phyloP scores from a whole-genome alignment of 2,113 vertebrate genomes.

The Oreochromis aureus region DNA sequence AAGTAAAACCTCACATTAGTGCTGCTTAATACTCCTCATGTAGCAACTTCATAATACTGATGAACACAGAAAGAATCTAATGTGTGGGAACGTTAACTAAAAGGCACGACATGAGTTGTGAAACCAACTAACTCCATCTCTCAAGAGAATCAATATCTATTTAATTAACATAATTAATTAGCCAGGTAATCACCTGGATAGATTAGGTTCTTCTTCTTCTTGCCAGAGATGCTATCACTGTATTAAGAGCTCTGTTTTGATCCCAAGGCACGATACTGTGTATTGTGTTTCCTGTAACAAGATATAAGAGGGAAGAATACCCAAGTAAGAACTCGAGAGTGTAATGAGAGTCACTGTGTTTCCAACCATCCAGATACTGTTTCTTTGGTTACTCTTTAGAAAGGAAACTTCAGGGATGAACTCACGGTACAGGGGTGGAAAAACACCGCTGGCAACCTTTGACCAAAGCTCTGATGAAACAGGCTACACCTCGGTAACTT shows the following conservation, averaged over 20 bases:
- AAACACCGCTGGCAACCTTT: neutral
- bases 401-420: neutral
- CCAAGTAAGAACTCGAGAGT: slow-evolving; percentile 36
- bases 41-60: neutral
- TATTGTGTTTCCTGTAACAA: slow-evolving; percentile 42
- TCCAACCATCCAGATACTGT: neutral
- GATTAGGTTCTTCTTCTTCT: slow-evolving; percentile 14
- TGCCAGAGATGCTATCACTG: neutral
- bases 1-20: neutral
- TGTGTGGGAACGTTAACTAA: neutral
- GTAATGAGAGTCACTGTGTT: slow-evolving; percentile 38
- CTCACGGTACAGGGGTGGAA: neutral
- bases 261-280: neutral
- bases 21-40: neutral
- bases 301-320: neutral
- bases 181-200: neutral
- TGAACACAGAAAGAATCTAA: accelerated
- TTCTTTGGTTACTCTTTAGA: neutral
- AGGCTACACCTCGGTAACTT: neutral
- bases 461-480: neutral
- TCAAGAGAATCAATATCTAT: slow-evolving; percentile 12
- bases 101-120: neutral
- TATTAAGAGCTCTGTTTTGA: slow-evolving; percentile 19
- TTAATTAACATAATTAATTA: slow-evolving; percentile 23
- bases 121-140: neutral